These are phyloP conservation scores for Microctonus hyperodae DNA, from an alignment of 2,888 invertebrate genomes.

Conservation along the genomic window DNA sequence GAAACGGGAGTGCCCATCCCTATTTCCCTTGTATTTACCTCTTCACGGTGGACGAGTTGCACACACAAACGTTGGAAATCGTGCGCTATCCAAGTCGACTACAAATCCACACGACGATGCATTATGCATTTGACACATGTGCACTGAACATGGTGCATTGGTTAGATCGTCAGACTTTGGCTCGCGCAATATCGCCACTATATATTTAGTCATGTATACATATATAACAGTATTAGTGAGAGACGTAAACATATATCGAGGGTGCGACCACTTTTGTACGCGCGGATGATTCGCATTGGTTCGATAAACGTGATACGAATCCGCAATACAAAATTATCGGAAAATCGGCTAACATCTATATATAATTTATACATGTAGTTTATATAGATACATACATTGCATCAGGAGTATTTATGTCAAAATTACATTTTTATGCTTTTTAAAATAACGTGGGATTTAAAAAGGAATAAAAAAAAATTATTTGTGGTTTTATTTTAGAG, in stretches of 20 bases:
- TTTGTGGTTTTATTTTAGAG: too few species aligned
- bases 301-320: constrained; percentile 25
- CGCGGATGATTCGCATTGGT: constrained; percentile 26
- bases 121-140: constrained; percentile 48
- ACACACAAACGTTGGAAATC: constrained; percentile 17
- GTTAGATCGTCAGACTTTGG: constrained; percentile 14
- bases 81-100: constrained; percentile 28
- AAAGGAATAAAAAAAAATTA: too few species aligned
- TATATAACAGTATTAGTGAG: background rate
- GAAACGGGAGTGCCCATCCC: background rate
- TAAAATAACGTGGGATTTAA: too few species aligned
- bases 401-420: too few species aligned
- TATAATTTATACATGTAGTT: too few species aligned
- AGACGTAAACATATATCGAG: background rate
- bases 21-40: constrained; percentile 13
- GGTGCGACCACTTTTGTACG: constrained; percentile 26
- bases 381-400: too few species aligned
- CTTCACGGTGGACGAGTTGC: constrained; percentile 12
- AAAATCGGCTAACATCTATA: too few species aligned
- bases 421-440: too few species aligned
- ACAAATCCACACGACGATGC: constrained; percentile 37
- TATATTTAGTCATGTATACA: background rate
- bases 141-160: constrained; percentile 30
- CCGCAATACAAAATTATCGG: background rate
- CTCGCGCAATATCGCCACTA: background rate